Percentiles rank a stretch among this genome's conserved stretches.
phyloP scores from a whole-genome alignment of 2,888 invertebrate genomes.

The Drosophila mimica region DNA sequence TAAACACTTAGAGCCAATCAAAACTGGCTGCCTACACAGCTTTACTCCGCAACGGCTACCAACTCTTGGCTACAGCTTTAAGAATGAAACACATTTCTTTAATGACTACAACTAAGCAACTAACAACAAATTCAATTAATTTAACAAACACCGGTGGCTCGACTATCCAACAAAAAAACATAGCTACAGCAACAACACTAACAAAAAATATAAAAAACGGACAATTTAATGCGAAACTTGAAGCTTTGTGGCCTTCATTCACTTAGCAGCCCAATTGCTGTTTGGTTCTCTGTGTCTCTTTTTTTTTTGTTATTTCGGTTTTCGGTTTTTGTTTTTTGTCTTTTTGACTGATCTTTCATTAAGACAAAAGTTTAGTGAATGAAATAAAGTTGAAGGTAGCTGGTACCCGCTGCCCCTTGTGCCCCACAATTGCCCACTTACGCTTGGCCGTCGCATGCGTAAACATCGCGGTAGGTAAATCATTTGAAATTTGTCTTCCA shows the following conservation, averaged over 20 bases:
- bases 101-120: constrained; percentile 61
- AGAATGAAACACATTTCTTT: constrained; percentile 54
- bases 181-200: constrained; percentile 14
- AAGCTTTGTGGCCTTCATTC: constrained; percentile 66
- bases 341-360: constrained; percentile 71
- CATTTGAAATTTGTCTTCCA: constrained; percentile 77
- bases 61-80: constrained; percentile 2
- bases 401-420: constrained; percentile 3
- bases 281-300: constrained; percentile 26
- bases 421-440: constrained; percentile 2
- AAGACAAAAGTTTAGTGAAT: constrained; percentile 75
- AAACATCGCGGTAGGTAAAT: constrained; percentile 75
- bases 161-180: constrained; percentile 17
- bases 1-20: constrained; percentile 68
- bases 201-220: constrained; percentile 34
- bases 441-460: constrained; percentile 24
- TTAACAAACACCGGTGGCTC: constrained; percentile 64
- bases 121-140: constrained; percentile 78
- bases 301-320: not conserved
- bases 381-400: constrained; percentile 56
- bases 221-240: constrained; percentile 46
- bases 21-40: constrained; percentile 52
- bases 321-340: not conserved
- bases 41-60: not conserved
- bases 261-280: constrained; percentile 43